Base-by-base conservation (phyloP, 2,797 vertebrate genomes). In the Delichon dasypus region DNA sequence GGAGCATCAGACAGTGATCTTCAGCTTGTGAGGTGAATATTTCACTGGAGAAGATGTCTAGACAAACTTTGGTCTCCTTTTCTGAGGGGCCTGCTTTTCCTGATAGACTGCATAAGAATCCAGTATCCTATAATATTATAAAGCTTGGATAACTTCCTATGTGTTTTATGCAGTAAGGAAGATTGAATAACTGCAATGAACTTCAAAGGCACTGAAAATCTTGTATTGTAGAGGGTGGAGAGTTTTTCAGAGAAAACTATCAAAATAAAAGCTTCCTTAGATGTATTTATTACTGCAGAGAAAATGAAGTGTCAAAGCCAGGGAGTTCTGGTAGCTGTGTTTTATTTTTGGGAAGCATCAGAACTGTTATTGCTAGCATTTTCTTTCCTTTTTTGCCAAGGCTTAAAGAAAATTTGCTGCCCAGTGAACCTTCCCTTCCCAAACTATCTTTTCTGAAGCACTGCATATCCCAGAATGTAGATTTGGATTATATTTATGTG, bases 341-440 rank as follows among this genome's bases (percentile, higher is more conserved):
- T 95, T 95, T 80, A 89, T 77, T 96, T 93, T 85, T 78, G 18
- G 30, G 86, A 91, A 61, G 4, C 23, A 89, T 67, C 32, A 58
- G 34, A 85, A 71, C 17, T 71, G n/a, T 68, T 90, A 64, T 38
- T 90, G 81, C 72, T 80, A 38, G 8, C 4, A 26, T 13, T 40
- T 48, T 50, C 25, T 12, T 5, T 9, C 10, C 2, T 58, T 60
- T 60, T 42, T 7, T 18, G 15, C 23, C 62, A 19, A 75, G 30
- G 15, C 60, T 80, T 55, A 44, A 75, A 87, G 30, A 48, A 71
- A 84, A 70, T n/a, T 44, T 87, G 22, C 55, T 87, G 16, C 29
- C 25, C 54, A 48, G 34, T 60, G 58, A 89, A 55, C 14, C 34
- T 88, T 62, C 32, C 8, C 62, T 89, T 77, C 34, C 16, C 29